phyloP scores from a whole-genome alignment of 1,140 invertebrate genomes.

The Eubasilissa regina region DNA sequence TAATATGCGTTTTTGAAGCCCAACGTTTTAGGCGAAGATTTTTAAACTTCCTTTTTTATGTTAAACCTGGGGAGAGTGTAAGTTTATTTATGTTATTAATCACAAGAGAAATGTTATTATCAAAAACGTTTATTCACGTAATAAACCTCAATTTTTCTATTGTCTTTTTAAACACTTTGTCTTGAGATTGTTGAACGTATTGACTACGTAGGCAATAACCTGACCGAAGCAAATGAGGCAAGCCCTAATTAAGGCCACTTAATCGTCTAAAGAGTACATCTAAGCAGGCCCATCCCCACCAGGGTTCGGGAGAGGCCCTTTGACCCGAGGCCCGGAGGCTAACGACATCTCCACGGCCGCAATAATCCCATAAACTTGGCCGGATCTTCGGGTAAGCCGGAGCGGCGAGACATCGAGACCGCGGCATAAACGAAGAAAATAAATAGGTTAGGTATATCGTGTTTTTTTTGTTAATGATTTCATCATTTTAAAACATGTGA shows the following conservation, averaged over 20 bases:
- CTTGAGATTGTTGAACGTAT: slow-evolving; percentile 5
- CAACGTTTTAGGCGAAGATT: no score
- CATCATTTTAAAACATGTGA: not conserved
- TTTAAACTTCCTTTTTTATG: no score
- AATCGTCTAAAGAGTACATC: slow-evolving; percentile 37
- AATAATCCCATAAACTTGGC: slow-evolving; percentile 47
- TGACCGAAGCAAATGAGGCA: slow-evolving; percentile 42
- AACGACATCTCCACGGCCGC: slow-evolving; percentile 38
- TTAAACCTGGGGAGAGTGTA: no score
- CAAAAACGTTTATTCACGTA: no score
- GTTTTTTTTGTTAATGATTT: not conserved
- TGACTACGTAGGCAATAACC: slow-evolving; percentile 24
- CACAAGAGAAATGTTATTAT: no score
- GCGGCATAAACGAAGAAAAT: not conserved
- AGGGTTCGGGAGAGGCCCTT: not conserved
- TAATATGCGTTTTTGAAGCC: no score
- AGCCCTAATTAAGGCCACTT: slow-evolving; percentile 37
- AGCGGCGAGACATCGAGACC: slow-evolving; percentile 4
- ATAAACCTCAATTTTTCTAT: no score
- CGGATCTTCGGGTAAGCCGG: slow-evolving; percentile 20
- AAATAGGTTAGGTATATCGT: no score
- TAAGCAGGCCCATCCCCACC: not conserved
- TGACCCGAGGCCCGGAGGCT: slow-evolving; percentile 23
- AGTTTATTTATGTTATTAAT: no score
- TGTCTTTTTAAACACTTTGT: not conserved